Conservation (phyloP, 2,797 vertebrate genomes). For the Silurus aristotelis region DNA sequence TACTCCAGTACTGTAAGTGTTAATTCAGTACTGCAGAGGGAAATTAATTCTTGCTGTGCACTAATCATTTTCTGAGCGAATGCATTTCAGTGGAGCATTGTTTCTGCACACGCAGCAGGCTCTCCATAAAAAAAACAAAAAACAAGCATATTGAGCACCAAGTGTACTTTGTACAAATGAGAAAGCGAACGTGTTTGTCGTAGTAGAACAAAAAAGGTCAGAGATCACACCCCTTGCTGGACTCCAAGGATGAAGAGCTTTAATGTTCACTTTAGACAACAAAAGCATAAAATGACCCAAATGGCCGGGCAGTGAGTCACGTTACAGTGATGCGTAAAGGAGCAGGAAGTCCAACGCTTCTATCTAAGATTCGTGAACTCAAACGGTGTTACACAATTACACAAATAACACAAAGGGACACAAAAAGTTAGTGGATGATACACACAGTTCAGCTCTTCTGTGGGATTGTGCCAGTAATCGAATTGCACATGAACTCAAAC, state of each 20-base stretch:
- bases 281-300: not conserved
- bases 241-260: constrained; percentile 46
- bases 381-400: not conserved
- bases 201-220: constrained; percentile 16
- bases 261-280: constrained; percentile 22
- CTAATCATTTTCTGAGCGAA: not conserved
- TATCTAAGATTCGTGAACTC: not conserved
- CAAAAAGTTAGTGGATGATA: no score
- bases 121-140: not conserved
- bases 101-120: constrained; percentile 10
- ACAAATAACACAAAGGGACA: no score
- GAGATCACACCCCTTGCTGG: not conserved
- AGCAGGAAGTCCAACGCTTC: not conserved
- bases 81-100: not conserved
- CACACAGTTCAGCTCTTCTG: not conserved
- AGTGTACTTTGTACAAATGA: not conserved
- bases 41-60: not conserved
- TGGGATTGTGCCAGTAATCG: no score
- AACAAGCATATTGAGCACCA: not conserved
- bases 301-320: not conserved
- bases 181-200: not conserved
- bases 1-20: not conserved
- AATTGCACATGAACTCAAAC: no score
- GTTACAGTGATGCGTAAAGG: not conserved
- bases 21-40: not conserved